Percentiles rank a stretch among this genome's conserved stretches.
Evolutionary conservation across 2,113 vertebrate genomes (phyloP).

Genomic region (Damaliscus lunatus): DNA sequence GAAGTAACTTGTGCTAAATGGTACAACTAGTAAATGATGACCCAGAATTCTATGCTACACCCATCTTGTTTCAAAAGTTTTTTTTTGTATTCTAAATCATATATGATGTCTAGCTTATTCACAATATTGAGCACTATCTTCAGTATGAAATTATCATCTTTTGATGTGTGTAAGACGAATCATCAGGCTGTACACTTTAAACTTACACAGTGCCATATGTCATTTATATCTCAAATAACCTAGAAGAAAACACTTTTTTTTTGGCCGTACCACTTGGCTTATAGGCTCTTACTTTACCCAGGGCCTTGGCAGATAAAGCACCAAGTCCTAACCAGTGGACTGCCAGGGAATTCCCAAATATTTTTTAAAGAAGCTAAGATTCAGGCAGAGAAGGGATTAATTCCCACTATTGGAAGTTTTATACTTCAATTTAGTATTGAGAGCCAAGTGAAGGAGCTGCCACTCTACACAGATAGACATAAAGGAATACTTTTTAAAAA

Average conservation of each 20-base stretch:
- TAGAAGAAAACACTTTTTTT: neutral
- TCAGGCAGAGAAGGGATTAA: neutral
- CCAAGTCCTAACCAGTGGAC: neutral
- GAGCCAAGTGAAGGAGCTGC: neutral
- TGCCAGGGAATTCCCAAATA: neutral
- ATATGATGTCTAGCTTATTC: neutral
- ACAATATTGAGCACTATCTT: neutral
- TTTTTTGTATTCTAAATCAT: neutral
- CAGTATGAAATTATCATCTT: neutral
- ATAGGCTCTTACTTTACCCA: neutral
- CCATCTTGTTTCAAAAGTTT: neutral
- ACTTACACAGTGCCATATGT: neutral
- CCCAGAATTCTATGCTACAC: neutral
- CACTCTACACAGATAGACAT: neutral
- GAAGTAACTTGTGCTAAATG: neutral
- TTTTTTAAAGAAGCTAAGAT: neutral
- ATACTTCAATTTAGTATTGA: neutral
- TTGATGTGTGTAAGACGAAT: neutral
- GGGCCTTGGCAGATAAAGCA: neutral
- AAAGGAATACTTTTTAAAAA: neutral
- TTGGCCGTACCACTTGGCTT: accelerated
- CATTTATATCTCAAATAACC: neutral
- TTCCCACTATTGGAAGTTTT: neutral
- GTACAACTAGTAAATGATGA: neutral
- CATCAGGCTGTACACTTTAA: neutral